A percentile compares a stretch with the other conserved stretches of the same genome.
phyloP scores from a whole-genome alignment of 2,797 vertebrate genomes.

The Dicrostonyx torquatus region DNA sequence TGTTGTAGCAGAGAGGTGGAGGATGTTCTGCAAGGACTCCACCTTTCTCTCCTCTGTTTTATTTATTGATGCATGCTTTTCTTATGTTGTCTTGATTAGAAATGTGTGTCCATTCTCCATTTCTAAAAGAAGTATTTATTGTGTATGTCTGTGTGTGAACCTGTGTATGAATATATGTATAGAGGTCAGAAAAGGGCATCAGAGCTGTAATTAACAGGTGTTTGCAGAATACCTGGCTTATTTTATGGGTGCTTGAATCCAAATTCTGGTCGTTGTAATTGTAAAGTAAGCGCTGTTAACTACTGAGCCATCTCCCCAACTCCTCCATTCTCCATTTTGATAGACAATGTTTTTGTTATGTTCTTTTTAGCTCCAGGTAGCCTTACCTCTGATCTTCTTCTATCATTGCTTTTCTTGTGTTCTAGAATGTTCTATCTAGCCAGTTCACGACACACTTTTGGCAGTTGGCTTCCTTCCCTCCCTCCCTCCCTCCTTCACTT shows the following conservation, averaged over 20 bases:
- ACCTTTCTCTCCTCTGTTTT: conserved; percentile 1
- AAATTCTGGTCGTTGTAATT: neutral
- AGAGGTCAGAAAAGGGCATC: neutral
- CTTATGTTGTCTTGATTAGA: neutral
- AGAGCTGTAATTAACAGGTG: neutral
- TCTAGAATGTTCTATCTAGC: neutral
- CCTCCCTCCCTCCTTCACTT: neutral
- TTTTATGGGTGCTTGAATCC: neutral
- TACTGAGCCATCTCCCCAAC: neutral
- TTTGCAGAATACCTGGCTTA: neutral
- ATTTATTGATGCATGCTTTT: neutral
- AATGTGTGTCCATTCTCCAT: neutral
- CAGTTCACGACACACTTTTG: neutral
- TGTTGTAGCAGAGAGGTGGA: neutral
- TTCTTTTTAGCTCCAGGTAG: neutral
- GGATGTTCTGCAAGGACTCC: neutral
- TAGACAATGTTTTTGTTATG: neutral
- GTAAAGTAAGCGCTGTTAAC: neutral
- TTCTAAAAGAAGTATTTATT: neutral
- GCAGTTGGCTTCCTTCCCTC: neutral
- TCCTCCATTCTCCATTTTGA: neutral
- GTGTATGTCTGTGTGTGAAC: neutral
- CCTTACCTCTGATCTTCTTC: neutral
- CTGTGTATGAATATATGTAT: neutral
- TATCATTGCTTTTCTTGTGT: neutral